These are phyloP conservation scores for Mesoligia furuncula DNA, from an alignment of 2,888 invertebrate species.

Conservation along the genomic window DNA sequence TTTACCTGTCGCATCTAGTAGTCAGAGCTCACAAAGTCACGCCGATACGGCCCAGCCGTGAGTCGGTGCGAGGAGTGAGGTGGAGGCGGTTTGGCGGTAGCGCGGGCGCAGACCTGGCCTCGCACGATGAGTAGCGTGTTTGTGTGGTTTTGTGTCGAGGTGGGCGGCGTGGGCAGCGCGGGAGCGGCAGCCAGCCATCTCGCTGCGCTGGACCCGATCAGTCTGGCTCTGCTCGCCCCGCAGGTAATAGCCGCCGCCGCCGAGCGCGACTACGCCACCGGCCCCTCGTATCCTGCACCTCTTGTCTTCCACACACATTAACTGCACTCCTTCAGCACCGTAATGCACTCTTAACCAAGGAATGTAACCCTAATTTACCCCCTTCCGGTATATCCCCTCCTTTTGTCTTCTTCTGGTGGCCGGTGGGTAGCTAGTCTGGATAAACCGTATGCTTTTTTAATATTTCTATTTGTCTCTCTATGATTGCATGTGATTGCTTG, in stretches of 20 bases:
- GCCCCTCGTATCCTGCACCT: constrained; percentile 65
- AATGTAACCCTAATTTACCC: constrained; percentile 54
- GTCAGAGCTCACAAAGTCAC: constrained; percentile 6
- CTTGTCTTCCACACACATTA: constrained; percentile 41
- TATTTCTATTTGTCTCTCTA: constrained; percentile 75
- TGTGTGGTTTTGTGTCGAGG: constrained; percentile 91
- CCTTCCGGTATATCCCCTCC: constrained; percentile 68
- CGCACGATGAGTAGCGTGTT: constrained; percentile 90
- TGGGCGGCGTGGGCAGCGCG: constrained; percentile 91
- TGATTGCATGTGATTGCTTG: constrained; percentile 84
- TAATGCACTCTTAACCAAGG: constrained; percentile 47
- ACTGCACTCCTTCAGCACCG: constrained; percentile 61
- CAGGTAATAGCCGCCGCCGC: constrained; percentile 83
- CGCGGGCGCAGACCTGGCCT: constrained; percentile 74
- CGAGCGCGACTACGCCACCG: constrained; percentile 76
- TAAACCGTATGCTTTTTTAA: constrained; percentile 84
- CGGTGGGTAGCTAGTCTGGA: constrained; percentile 85
- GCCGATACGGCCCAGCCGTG: constrained; percentile 46
- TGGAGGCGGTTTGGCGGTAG: constrained; percentile 72
- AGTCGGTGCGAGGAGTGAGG: constrained; percentile 78
- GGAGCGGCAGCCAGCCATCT: constrained; percentile 90
- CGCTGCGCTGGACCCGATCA: constrained; percentile 90
- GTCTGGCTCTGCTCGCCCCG: constrained; percentile 89
- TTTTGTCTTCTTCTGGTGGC: constrained; percentile 79
- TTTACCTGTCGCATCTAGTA: constrained; percentile 15